Base-by-base conservation (phyloP, 1,140 invertebrate genomes). In the Drosophila obscura region DNA sequence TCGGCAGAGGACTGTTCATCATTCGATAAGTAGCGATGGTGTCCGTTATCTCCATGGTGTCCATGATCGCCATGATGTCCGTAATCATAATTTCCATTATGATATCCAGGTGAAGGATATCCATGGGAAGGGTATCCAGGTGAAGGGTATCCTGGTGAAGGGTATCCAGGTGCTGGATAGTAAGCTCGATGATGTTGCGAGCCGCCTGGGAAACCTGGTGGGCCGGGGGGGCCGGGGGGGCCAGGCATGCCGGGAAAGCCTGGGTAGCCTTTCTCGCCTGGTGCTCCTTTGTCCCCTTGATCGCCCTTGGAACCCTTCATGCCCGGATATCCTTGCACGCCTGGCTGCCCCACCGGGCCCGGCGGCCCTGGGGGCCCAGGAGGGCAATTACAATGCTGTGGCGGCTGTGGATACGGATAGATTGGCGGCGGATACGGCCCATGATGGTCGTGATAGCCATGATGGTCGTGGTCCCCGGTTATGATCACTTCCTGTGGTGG, bases 181-280 rank as follows among this genome's bases (percentile, higher is more conserved):
- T 84, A 72, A 6, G 52, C 63, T 39, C 69, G 68, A 19, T 74
- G 1, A 13, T 11, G 39, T n/a, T 52, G 77, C 15, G 60, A 35
- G 6, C 83, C 72, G 6, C 83, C 72, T 0, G 72, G 72, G 24
- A 66, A 75, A n/a, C 71, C 67, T 44, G 90, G 90, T 9, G 48
- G 53, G 2, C 91, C 91, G n/a, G 84, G 78, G 0, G 73, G 50
- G 7, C 87, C 87, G 45, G 90, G 87, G 9, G 45, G 80, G 1
- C 82, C 79, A 6, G 80, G 74, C 46, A 53, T n/a, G 24, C 68
- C 79, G 1, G 80, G 87, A 6, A 66, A 35, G 0, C 82, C 82
- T 15, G 56, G 55, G 41, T 71, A 55, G 1, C 91, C 91, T 51
- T 82, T 90, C 1, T 63, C 77, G 8, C 91, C 91, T 11, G 15